phyloP scores from a whole-genome alignment of 2,113 vertebrate genomes.

The Ariopsis seemanni region DNA sequence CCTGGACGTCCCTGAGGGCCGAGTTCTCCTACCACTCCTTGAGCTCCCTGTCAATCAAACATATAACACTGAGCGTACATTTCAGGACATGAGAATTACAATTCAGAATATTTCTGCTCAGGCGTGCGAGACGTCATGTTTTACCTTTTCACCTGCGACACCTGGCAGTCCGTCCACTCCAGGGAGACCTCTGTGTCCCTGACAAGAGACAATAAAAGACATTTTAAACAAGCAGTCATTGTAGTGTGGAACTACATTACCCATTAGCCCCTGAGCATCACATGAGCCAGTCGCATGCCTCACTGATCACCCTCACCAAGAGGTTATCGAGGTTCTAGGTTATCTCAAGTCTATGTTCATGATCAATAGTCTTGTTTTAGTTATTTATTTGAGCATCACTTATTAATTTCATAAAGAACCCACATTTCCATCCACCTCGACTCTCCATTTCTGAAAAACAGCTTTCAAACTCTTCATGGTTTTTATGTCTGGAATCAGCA shows the following conservation, averaged over 20 bases:
- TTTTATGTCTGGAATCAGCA: background rate
- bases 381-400: background rate
- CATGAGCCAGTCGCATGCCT: background rate
- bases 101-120: background rate
- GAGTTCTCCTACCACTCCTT: slow-evolving; percentile 63
- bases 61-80: background rate
- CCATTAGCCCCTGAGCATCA: background rate
- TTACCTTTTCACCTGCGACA: slow-evolving; percentile 70
- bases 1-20: slow-evolving; percentile 73
- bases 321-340: too few species aligned
- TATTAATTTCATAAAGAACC: background rate
- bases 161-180: slow-evolving; percentile 70
- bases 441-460: too few species aligned
- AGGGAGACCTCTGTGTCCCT: slow-evolving; percentile 74
- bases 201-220: slow-evolving; percentile 17
- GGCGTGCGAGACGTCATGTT: background rate
- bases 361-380: background rate
- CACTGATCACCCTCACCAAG: background rate
- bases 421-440: background rate
- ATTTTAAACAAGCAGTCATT: background rate
- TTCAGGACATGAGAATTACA: too few species aligned
- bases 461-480: too few species aligned
- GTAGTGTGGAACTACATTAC: background rate
- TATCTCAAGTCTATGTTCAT: background rate
- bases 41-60: slow-evolving; percentile 66